Evolutionary conservation across 2,113 vertebrate genomes (phyloP).

Genomic region (Triplophysa rosa): DNA sequence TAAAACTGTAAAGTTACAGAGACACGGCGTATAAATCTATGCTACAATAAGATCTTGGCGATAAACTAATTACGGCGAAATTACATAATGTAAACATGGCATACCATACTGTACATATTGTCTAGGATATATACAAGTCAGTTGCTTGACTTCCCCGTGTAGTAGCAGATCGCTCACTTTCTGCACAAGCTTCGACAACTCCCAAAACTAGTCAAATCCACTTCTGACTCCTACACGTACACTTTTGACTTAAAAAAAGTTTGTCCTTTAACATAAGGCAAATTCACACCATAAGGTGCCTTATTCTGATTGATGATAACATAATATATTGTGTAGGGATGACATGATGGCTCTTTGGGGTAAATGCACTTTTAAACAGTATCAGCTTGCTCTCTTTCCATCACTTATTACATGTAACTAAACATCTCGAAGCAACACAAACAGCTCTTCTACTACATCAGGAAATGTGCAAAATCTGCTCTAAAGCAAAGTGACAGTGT

Average conservation of each 20-base stretch:
- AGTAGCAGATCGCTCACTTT: slow-evolving; percentile 65
- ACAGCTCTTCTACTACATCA: slow-evolving; percentile 77
- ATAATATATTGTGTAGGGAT: slow-evolving; percentile 52
- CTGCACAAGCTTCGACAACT: slow-evolving; percentile 54
- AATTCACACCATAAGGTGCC: slow-evolving; percentile 68
- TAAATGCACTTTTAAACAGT: slow-evolving; percentile 75
- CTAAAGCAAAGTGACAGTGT: slow-evolving; percentile 83
- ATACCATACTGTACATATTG: slow-evolving; percentile 87
- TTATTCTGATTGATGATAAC: slow-evolving; percentile 64
- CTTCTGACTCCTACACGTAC: background rate
- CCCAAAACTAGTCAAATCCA: slow-evolving; percentile 7
- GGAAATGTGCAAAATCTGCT: slow-evolving; percentile 94
- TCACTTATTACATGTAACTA: slow-evolving; percentile 59
- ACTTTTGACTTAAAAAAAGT: slow-evolving; percentile 35
- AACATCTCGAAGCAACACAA: slow-evolving; percentile 81
- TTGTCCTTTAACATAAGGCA: slow-evolving; percentile 69
- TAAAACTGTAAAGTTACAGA: slow-evolving; percentile 78
- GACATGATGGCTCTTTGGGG: slow-evolving; percentile 68
- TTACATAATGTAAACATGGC: slow-evolving; percentile 94
- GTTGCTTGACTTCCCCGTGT: slow-evolving; percentile 63
- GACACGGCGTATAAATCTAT: slow-evolving; percentile 76
- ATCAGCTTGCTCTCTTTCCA: slow-evolving; percentile 47
- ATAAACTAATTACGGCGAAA: slow-evolving; percentile 76
- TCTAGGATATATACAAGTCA: slow-evolving; percentile 87
- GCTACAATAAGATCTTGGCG: slow-evolving; percentile 81